Base-by-base conservation (phyloP, 1,140 invertebrate species). In the Batillaria attramentaria region DNA sequence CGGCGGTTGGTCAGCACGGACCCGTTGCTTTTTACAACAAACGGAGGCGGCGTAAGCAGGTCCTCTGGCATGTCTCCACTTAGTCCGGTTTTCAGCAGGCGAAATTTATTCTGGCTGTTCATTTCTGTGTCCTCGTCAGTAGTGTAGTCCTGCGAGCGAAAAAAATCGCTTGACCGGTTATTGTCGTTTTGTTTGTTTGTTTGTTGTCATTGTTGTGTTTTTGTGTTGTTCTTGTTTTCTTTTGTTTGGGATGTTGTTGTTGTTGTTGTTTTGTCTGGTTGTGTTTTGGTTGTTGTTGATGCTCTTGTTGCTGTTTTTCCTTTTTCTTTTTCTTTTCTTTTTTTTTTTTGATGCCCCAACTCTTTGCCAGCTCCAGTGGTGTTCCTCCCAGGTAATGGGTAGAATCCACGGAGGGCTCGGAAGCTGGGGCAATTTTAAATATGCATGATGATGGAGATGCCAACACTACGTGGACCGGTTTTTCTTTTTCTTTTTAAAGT, bases 1-100 rank as follows among this genome's bases (percentile, higher is more conserved):
- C 75, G 75, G 60, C 62, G 72, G 33, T 77, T 81, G 41, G 82
- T 83, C 3, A 54, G 43, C 16, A 83, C 39, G 1, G 79, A 75
- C 1, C 82, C 82, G 62, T 80, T 80, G 10, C n/a, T 10, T 31
- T 46, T 43, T 2, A 83, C 50, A 20, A 3, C 39, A 46, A 83
- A 81, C 20, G 72, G 79, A 33, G 54, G 35, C 8, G 62, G 39
- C 0, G 31, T 31, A 1, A 41, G 43, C 46, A 66, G 57, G 16
- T 57, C 57, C n/a, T 54, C 35, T 1, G 42, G 35, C 31, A 79
- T 46, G 41, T 68, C 50, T 0, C 20, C 37, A 18, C 62, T 54
- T 28, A 66, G 0, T 10, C 37, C n/a, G 24, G 72, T n/a, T 10
- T 72, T 43, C 18, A 77, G 62, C 65, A 79, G 43, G 35, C 73